These are phyloP conservation scores for Mechanitis mazaeus DNA, from an alignment of 2,888 invertebrate genomes.

Conservation along the genomic window DNA sequence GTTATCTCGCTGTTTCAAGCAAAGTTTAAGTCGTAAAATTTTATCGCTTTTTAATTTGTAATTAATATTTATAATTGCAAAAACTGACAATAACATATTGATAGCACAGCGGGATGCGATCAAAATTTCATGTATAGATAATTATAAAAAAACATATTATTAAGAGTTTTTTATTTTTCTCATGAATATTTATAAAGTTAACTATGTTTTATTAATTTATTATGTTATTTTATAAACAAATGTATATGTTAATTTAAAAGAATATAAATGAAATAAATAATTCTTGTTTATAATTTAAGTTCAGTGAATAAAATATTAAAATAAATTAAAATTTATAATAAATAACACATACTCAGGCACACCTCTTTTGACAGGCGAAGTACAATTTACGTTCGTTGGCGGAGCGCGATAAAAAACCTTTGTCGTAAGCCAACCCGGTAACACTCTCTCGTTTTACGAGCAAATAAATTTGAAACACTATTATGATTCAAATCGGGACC, in stretches of 20 bases:
- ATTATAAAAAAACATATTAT: too few relatives aligned
- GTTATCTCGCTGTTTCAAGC: too few relatives aligned
- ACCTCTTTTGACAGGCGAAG: slow-evolving; percentile 63
- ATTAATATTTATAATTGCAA: slow-evolving; percentile 41
- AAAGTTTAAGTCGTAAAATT: slow-evolving; percentile 23
- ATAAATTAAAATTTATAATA: not conserved
- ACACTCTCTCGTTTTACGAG: slow-evolving; percentile 69
- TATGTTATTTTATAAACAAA: too few relatives aligned
- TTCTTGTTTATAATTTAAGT: not conserved
- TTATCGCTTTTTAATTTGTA: slow-evolving; percentile 42
- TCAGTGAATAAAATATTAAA: not conserved
- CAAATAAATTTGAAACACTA: slow-evolving; percentile 75
- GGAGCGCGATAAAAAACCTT: slow-evolving; percentile 67
- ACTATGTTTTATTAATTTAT: too few relatives aligned
- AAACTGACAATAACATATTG: slow-evolving; percentile 38
- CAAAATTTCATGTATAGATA: not conserved
- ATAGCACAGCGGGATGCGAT: slow-evolving; percentile 21
- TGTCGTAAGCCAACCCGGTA: slow-evolving; percentile 64
- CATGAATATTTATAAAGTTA: too few relatives aligned
- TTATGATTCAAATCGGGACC: slow-evolving; percentile 72
- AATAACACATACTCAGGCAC: slow-evolving; percentile 9
- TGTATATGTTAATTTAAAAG: too few relatives aligned
- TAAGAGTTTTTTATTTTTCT: too few relatives aligned
- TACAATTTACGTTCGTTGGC: slow-evolving; percentile 69
- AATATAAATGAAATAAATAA: not conserved